A percentile compares a stretch with the other conserved stretches of the same genome.
These are phyloP conservation scores for Spheniscus mendiculus DNA, from an alignment of 2,113 vertebrate species.

Conservation along the genomic window DNA sequence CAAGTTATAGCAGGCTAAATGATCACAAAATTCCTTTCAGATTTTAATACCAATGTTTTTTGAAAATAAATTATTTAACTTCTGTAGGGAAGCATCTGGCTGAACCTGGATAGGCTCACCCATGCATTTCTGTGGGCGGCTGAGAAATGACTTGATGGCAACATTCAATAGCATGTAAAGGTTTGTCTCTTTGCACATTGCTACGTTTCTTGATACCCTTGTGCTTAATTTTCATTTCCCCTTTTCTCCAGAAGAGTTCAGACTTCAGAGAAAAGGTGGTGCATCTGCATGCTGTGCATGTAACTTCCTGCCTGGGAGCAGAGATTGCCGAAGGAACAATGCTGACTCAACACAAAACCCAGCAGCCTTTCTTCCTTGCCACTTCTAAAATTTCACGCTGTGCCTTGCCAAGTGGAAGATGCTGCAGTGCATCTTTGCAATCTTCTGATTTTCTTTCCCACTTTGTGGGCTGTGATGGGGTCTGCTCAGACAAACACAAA, in stretches of 20 bases:
- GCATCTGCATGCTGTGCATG: background rate
- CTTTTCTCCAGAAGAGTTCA: slow-evolving; percentile 21
- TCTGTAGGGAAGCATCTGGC: background rate
- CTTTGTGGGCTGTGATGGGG: background rate
- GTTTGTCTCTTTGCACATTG: background rate
- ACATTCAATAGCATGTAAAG: accelerated
- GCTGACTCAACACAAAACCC: slow-evolving; percentile 29
- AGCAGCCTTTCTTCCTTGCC: background rate
- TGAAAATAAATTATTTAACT: background rate
- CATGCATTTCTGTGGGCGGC: background rate
- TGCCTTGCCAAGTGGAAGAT: background rate
- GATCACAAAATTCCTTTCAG: background rate
- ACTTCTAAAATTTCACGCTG: background rate
- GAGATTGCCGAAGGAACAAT: slow-evolving; percentile 32
- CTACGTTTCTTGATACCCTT: background rate
- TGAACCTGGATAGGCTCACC: background rate
- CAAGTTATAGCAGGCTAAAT: background rate
- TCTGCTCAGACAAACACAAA: background rate
- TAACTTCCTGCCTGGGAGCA: slow-evolving; percentile 34
- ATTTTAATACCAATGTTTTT: background rate
- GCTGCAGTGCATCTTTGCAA: background rate
- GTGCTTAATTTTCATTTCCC: background rate
- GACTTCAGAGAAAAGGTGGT: slow-evolving; percentile 33
- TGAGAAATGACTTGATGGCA: background rate
- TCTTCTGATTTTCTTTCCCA: background rate